Conservation (phyloP, 2,888 invertebrate genomes). For the Drosophila rubida region DNA sequence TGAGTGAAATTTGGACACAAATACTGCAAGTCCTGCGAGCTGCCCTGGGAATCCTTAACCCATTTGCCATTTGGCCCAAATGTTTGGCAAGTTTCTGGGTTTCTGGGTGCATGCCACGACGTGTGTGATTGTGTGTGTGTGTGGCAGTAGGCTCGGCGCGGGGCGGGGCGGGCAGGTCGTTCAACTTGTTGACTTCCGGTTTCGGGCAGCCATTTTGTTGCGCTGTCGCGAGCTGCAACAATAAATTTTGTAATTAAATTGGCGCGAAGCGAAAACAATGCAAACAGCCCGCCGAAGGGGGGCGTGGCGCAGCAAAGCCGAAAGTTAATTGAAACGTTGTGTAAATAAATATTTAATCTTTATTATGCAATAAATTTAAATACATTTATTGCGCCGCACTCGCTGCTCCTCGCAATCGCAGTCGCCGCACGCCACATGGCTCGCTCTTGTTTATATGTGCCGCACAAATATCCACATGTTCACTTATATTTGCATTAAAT, state of each 20-base stretch:
- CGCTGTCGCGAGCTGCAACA: slow-evolving; percentile 67
- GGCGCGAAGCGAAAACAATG: slow-evolving; percentile 61
- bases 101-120: no score
- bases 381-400: slow-evolving; percentile 79
- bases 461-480: not conserved
- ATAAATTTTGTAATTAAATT: slow-evolving; percentile 80
- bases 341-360: slow-evolving; percentile 81
- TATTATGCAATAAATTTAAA: slow-evolving; percentile 81
- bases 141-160: no score
- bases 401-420: no score
- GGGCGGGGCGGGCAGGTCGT: slow-evolving; percentile 68
- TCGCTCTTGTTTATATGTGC: slow-evolving; percentile 40
- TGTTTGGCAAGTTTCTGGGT: slow-evolving; percentile 77
- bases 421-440: slow-evolving; percentile 12
- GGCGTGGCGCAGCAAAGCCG: slow-evolving; percentile 60
- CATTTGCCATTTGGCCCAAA: slow-evolving; percentile 67
- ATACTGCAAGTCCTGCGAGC: slow-evolving; percentile 29
- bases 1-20: slow-evolving; percentile 76
- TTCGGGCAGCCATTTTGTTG: slow-evolving; percentile 72
- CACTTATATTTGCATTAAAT: slow-evolving; percentile 63
- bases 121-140: no score
- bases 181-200: slow-evolving; percentile 77
- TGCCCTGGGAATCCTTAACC: slow-evolving; percentile 52
- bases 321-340: slow-evolving; percentile 81
- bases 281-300: slow-evolving; percentile 22